phyloP scores from a whole-genome alignment of 2,888 invertebrate genomes.

The Ommatoiulus sabulosus region DNA sequence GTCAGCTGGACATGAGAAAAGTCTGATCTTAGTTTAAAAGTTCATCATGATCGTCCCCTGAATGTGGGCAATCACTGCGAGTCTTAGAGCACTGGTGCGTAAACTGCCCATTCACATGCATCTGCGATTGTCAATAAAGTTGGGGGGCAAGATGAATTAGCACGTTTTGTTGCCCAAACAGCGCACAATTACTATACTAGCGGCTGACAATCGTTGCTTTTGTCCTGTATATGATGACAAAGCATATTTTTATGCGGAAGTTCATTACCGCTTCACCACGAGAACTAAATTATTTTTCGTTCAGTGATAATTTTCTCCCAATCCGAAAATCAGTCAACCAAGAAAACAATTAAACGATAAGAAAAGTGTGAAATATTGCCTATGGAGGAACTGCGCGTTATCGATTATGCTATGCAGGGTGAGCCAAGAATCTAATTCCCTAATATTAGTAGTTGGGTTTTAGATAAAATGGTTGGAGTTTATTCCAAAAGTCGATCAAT shows the following conservation, averaged over 20 bases:
- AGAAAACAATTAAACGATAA: conserved; percentile 5
- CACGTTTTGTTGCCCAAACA: too few relatives aligned
- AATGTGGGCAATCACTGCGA: background rate
- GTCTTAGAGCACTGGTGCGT: background rate
- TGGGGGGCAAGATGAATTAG: too few relatives aligned
- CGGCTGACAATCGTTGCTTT: background rate
- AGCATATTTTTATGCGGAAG: background rate
- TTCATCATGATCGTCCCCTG: background rate
- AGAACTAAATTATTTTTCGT: background rate
- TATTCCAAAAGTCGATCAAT: too few relatives aligned
- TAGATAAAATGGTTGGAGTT: too few relatives aligned
- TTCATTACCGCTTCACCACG: background rate
- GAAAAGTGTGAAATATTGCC: background rate
- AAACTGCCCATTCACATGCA: background rate
- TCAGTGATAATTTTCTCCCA: background rate
- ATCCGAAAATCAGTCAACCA: background rate
- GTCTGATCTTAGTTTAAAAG: too few relatives aligned
- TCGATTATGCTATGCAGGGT: background rate
- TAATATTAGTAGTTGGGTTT: background rate
- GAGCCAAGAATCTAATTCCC: background rate
- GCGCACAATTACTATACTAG: background rate
- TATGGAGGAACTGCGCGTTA: background rate
- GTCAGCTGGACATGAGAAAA: too few relatives aligned
- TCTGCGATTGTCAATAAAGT: background rate
- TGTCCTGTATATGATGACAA: background rate